These are phyloP conservation scores for Drosophila yakuba DNA, from an alignment of 1,140 invertebrate genomes.

Conservation along the genomic window DNA sequence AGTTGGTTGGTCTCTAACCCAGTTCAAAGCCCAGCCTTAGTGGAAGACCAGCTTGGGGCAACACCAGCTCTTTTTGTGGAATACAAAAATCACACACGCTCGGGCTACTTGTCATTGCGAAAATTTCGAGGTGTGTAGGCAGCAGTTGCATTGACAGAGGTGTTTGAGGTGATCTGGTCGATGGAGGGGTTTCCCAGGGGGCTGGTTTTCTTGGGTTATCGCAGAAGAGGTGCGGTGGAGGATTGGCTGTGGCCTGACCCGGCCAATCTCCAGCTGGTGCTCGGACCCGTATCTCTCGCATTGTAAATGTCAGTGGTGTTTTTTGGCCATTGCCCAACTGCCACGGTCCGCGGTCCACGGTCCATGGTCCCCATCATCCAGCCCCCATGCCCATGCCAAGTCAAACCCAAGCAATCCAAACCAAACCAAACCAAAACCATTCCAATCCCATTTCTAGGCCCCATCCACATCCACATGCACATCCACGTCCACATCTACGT, in stretches of 20 bases:
- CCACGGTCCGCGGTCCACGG: conserved; percentile 22
- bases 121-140: conserved; percentile 67
- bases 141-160: conserved; percentile 35
- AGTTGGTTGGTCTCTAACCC: conserved; percentile 49
- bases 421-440: conserved; percentile 18
- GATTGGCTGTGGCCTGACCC: conserved; percentile 37
- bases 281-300: conserved; percentile 47
- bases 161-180: conserved; percentile 1
- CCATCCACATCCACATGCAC: conserved; percentile 20
- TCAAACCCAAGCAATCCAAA: neutral
- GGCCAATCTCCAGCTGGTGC: conserved; percentile 47
- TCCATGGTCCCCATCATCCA: conserved; percentile 15
- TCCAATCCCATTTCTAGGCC: conserved; percentile 48
- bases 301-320: conserved; percentile 48
- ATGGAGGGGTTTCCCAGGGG: neutral
- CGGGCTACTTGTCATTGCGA: conserved; percentile 71
- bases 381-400: conserved; percentile 5
- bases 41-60: conserved; percentile 27
- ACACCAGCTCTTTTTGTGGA: conserved; percentile 44
- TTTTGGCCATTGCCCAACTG: conserved; percentile 52
- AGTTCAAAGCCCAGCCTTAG: conserved; percentile 47
- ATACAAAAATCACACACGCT: conserved; percentile 41
- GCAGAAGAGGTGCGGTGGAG: conserved; percentile 29
- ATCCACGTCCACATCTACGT: conserved; percentile 30
- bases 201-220: conserved; percentile 11